These are phyloP conservation scores for Acanthornis magna DNA, from an alignment of 2,797 vertebrate genomes.

Conservation along the genomic window DNA sequence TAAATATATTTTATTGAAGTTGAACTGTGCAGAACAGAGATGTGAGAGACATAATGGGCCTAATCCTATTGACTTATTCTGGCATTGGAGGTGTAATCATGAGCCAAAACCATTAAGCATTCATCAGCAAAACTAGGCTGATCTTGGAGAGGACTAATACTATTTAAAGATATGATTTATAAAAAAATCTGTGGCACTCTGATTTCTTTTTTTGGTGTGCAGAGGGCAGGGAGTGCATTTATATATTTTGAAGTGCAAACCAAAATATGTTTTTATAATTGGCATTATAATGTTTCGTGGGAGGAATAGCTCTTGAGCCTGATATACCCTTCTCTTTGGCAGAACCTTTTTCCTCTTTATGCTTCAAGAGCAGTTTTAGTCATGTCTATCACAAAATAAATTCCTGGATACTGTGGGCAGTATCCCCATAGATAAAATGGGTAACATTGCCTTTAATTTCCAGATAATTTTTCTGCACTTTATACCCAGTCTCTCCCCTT, in stretches of 20 bases:
- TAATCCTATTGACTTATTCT: conserved; percentile 52
- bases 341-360: not conserved
- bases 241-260: not conserved
- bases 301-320: not conserved
- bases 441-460: not conserved
- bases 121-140: conserved; percentile 28
- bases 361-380: not conserved
- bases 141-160: not conserved
- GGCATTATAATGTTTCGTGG: not conserved
- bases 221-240: not conserved
- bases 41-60: conserved; percentile 24
- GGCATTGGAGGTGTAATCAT: not conserved
- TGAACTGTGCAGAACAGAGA: conserved; percentile 21
- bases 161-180: not conserved
- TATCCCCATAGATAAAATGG: not conserved
- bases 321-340: not conserved
- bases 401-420: not conserved
- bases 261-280: not conserved
- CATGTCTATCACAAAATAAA: not conserved
- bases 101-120: conserved; percentile 35
- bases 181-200: not conserved
- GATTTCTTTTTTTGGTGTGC: not conserved
- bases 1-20: conserved; percentile 54
- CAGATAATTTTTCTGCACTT: not conserved
- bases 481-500: not conserved